These are phyloP conservation scores for Stomorhina lunata DNA, from an alignment of 2,888 invertebrate genomes.

Conservation along the genomic window DNA sequence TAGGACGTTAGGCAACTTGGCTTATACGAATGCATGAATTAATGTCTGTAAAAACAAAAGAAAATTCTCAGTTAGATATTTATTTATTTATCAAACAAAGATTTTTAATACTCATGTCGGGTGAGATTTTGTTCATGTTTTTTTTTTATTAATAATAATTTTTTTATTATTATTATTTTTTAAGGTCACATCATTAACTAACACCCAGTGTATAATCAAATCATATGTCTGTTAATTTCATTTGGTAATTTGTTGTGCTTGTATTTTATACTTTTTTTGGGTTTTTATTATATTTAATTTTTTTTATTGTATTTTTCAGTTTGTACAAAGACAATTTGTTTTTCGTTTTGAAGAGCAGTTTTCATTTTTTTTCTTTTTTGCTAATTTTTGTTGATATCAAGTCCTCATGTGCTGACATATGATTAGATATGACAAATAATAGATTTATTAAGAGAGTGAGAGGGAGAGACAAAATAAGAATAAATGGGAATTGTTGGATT, in stretches of 20 bases:
- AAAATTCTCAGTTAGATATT: background rate
- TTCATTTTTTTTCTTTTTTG: background rate
- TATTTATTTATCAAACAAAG: too few species aligned
- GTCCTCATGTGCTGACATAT: constrained; percentile 30
- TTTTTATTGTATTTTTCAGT: background rate
- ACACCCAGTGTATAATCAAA: constrained; percentile 40
- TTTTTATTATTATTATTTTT: background rate
- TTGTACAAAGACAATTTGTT: constrained; percentile 1
- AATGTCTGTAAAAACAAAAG: background rate
- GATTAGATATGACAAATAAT: constrained; percentile 58
- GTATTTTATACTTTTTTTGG: background rate
- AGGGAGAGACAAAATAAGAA: background rate
- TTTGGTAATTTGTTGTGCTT: constrained; percentile 21
- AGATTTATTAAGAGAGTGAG: constrained; percentile 27
- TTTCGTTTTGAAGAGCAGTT: constrained; percentile 2
- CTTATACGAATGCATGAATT: background rate
- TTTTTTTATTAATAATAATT: background rate
- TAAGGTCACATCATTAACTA: constrained; percentile 46
- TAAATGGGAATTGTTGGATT: background rate
- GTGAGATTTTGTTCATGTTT: constrained; percentile 23
- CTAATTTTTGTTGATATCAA: constrained; percentile 13
- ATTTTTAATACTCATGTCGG: constrained; percentile 11
- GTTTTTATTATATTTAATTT: too few species aligned
- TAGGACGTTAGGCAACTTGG: constrained; percentile 3
- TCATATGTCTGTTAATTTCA: constrained; percentile 46